Base-by-base conservation (phyloP, 2,113 vertebrate genomes). In the Globicephala melas region DNA sequence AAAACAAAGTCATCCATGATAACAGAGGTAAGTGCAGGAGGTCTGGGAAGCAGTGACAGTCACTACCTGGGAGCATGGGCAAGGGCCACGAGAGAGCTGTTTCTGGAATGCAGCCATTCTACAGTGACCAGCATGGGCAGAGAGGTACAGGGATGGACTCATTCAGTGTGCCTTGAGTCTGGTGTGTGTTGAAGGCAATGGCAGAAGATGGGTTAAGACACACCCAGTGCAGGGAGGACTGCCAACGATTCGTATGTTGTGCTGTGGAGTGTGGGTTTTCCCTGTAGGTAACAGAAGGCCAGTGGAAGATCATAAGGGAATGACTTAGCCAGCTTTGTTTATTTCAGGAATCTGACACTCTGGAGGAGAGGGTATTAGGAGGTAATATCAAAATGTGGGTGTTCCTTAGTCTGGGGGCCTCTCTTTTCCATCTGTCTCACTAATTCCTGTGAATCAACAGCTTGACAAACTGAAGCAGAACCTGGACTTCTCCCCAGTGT, bases 1-100 rank as follows among this genome's bases (percentile, higher is more conserved):
- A 76, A 60, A 94, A 93, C 94, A 89, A 86, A 85, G 89, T 47
- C 86, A 73, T 18, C 50, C 55, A 8, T 62, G 77, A 71, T 17
- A 84, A 91, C 41, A 89, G 82, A 81, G 71, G 28, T 36, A 8
- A 82, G 67, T 5, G 10, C 50, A 77, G 50, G 81, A 68, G 85
- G 44, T n/a, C 68, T 74, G 77, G 47, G 65, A 31, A 63, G 63
- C 26, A 65, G 55, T 63, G 62, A 8, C 6, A 68, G 3, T 26
- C 55, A 58, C 12, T 1, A 8, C 20, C 44, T 9, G 9, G 70
- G 20, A 67, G 41, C 1, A 5, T 11, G 21, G 67, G 50, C 15
- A 83, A 71, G 58, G 53, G 20, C 20, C 7, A 4, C 4, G 8
- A 17, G 0, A 13, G 28, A 85, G 62, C 21, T 38, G 12, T 41